Percentiles rank a stretch among this genome's conserved stretches.
Conservation (phyloP, 1,140 invertebrate species). For the Anadara kagoshimensis region DNA sequence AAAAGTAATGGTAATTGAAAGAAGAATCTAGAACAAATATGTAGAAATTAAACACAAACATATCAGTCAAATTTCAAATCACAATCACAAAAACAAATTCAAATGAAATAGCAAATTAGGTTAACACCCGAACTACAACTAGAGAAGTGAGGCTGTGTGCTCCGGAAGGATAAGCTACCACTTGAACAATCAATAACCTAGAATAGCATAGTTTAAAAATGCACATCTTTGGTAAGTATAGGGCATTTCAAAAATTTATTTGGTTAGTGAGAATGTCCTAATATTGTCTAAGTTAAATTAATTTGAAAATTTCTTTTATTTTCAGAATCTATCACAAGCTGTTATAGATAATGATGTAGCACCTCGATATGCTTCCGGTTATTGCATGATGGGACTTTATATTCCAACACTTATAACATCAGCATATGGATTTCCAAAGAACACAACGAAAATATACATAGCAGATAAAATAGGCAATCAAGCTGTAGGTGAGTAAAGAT, state of each 20-base stretch:
- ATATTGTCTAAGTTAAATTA: too few relatives aligned
- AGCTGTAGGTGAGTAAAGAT: constrained; percentile 11
- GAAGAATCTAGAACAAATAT: too few relatives aligned
- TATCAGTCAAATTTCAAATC: too few relatives aligned
- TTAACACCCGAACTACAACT: too few relatives aligned
- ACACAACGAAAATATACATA: constrained; percentile 33
- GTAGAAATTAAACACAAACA: too few relatives aligned
- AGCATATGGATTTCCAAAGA: constrained; percentile 47
- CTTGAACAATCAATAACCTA: too few relatives aligned
- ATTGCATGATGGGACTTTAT: constrained; percentile 59
- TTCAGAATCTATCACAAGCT: constrained; percentile 45
- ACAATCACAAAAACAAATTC: too few relatives aligned
- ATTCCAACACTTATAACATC: constrained; percentile 49
- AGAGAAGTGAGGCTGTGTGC: too few relatives aligned
- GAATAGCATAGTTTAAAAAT: background rate
- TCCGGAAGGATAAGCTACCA: too few relatives aligned
- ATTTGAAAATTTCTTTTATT: constrained; percentile 1
- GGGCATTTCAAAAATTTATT: background rate
- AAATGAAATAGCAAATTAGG: too few relatives aligned
- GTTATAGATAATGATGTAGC: constrained; percentile 23
- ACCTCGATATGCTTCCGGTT: constrained; percentile 46
- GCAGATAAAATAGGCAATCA: constrained; percentile 7
- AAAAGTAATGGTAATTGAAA: too few relatives aligned
- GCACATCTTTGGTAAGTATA: background rate
- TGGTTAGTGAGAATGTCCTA: too few relatives aligned